Evolutionary conservation across 2,113 vertebrate genomes (phyloP), one percentile per base, ranked within the genome.

Genomic region (Seriola dumerili): DNA sequence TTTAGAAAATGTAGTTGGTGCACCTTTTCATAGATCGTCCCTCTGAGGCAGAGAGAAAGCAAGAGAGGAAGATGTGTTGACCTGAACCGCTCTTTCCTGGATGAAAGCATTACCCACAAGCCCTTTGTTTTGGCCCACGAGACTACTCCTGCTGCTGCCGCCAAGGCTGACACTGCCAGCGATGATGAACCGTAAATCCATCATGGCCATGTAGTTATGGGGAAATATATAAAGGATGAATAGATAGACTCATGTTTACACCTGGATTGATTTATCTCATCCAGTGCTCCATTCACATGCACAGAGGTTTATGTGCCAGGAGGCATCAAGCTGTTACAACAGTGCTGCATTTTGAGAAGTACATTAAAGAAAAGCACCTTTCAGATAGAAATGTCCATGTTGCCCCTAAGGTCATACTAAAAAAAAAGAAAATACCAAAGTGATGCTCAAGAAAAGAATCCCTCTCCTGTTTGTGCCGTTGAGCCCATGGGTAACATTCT

Each of bases 31-130:
- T 78, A 76, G 70, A 84, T 88, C 2, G 83, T 79, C 69, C 69
- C 89, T 91, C 72, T 75, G 85, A 90, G 88, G 73, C 85, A 79
- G 74, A 86, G 77, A 72, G 72, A 88, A 75, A 79, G 81, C 9
- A 4, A 63, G 46, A 72, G 80, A 72, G 66, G 55, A 61, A 83
- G 83, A 91, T 70, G 74, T 59, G 65, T 71, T 88, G 89, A 89
- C 88, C 91, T 67, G 42, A 67, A 44, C 67, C 1, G 17, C 70
- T 87, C 86, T 46, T 25, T 64, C 48, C 59, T 54, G 87, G 69
- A 88, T 92, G 86, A 90, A 86, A 91, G 87, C 66, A 50, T 83
- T 90, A 84, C 85, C 88, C 79, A 83, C 77, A 89, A 85, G 72
- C 64, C 86, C 69, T 70, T 72, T 73, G 74, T 68, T 91, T 86